Evolutionary conservation across 2,797 vertebrate genomes (phyloP).

Genomic region (Taeniopygia guttata): DNA sequence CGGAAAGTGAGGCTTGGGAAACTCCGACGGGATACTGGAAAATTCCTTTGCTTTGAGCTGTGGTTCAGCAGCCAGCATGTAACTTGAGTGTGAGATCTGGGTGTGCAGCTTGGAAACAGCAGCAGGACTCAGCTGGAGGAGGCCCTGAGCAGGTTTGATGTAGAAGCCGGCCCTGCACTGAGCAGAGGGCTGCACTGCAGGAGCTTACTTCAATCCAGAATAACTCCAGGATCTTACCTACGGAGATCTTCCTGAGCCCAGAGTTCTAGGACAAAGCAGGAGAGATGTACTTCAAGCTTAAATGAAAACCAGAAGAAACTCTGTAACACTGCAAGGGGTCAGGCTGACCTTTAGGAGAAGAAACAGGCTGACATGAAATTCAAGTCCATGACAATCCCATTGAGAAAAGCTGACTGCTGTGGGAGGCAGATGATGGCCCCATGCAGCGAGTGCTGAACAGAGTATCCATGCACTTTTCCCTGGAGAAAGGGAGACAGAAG

Average conservation of each 20-base stretch:
- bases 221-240: background rate
- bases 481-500: background rate
- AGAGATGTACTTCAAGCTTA: background rate
- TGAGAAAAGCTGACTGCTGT: background rate
- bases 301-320: background rate
- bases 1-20: rapidly evolving
- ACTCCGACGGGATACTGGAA: rapidly evolving
- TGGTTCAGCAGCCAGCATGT: background rate
- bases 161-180: background rate
- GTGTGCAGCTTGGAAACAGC: background rate
- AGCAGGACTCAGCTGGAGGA: background rate
- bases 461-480: rapidly evolving
- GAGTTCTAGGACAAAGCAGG: background rate
- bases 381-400: background rate
- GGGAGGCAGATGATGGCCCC: background rate
- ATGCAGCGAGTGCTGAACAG: rapidly evolving
- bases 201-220: background rate
- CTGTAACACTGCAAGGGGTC: background rate
- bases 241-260: background rate
- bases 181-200: background rate
- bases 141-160: background rate
- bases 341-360: background rate
- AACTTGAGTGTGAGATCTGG: background rate
- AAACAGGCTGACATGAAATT: background rate
- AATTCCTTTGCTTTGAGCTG: background rate